Conservation (phyloP, 2,888 invertebrate species). For the Carabus problematicus region DNA sequence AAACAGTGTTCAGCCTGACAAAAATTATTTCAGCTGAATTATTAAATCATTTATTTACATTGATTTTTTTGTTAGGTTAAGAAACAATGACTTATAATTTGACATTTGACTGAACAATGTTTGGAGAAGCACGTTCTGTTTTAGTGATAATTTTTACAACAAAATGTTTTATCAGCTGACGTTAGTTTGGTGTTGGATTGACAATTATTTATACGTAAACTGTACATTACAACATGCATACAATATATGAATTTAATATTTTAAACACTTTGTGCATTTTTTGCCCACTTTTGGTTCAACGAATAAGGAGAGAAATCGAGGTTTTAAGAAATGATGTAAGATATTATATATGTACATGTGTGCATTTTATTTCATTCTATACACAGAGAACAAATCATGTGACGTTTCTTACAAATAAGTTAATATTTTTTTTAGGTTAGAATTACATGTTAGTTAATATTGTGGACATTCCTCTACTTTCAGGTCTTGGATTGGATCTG, state of each 20-base stretch:
- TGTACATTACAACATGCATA: constrained; percentile 26
- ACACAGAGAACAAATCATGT: too few species aligned
- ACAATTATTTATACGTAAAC: constrained; percentile 30
- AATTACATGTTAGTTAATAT: constrained; percentile 37
- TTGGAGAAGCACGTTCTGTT: constrained; percentile 12
- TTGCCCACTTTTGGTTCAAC: too few species aligned
- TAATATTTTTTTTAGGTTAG: neutral
- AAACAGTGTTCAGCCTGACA: neutral
- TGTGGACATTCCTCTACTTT: constrained; percentile 16
- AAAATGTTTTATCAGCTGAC: constrained; percentile 23
- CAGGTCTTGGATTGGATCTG: constrained; percentile 33
- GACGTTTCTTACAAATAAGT: too few species aligned
- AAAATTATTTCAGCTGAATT: too few species aligned
- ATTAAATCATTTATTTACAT: too few species aligned
- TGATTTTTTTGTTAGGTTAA: too few species aligned
- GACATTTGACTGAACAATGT: neutral
- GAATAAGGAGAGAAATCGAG: too few species aligned
- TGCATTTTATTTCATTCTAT: too few species aligned
- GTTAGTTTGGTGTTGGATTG: constrained; percentile 37
- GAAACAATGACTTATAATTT: neutral
- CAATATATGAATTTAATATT: constrained; percentile 35
- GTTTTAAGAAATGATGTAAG: too few species aligned
- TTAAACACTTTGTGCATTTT: constrained; percentile 6
- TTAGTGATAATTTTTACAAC: constrained; percentile 18
- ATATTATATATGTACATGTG: too few species aligned